Conservation (phyloP, 2,113 vertebrate genomes). For the Pyrgilauda ruficollis region DNA sequence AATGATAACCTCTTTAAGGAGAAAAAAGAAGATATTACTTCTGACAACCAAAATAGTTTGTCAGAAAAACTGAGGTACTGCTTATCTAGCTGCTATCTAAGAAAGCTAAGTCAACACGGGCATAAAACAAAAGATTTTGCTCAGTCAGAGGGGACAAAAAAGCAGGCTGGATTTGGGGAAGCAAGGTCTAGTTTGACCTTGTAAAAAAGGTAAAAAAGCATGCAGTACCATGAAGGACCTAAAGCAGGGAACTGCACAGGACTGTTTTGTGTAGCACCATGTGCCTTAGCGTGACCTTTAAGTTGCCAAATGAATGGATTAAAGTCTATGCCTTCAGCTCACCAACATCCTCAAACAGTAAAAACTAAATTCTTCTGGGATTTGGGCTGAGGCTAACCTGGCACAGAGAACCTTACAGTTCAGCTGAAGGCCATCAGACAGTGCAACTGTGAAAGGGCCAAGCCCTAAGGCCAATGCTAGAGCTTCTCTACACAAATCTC, state of each 20-base stretch:
- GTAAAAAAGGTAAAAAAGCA: neutral
- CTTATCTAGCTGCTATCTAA: neutral
- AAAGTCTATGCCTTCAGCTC: neutral
- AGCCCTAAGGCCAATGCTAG: neutral
- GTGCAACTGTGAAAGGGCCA: rapidly evolving
- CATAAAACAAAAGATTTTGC: neutral
- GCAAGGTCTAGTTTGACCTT: neutral
- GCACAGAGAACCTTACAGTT: neutral
- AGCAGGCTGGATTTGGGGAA: neutral
- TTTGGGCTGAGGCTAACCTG: neutral
- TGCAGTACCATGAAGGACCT: neutral
- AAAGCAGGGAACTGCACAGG: neutral
- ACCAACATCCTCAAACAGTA: neutral
- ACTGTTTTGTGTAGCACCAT: neutral
- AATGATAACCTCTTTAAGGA: neutral
- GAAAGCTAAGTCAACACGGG: neutral
- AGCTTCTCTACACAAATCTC: neutral
- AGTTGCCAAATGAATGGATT: neutral
- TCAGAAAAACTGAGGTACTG: neutral
- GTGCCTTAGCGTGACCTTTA: neutral
- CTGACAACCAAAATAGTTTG: neutral
- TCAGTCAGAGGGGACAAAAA: neutral
- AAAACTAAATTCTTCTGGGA: neutral
- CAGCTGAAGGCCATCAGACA: neutral
- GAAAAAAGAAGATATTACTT: neutral